Conservation (phyloP, 2,888 invertebrate species). For the Helicoverpa assulta region DNA sequence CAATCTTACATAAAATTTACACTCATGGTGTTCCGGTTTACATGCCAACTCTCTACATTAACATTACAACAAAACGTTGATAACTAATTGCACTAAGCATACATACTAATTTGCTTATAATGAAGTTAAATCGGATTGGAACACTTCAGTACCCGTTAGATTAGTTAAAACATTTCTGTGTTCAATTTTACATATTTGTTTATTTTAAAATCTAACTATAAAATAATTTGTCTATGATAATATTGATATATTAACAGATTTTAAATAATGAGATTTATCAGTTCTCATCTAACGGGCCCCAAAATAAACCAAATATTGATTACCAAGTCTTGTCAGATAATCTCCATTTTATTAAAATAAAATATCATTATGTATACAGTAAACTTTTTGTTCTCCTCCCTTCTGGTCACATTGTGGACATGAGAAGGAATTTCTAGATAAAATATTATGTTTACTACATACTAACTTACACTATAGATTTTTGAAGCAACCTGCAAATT, state of each 20-base stretch:
- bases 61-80: conserved; percentile 75
- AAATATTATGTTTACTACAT: conserved; percentile 74
- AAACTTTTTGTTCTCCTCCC: conserved; percentile 77
- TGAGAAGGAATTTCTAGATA: conserved; percentile 68
- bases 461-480: conserved; percentile 81
- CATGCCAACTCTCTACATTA: conserved; percentile 79
- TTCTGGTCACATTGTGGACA: conserved; percentile 61
- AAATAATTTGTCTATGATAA: conserved; percentile 46
- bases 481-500: conserved; percentile 81
- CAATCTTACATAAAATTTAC: conserved; percentile 85
- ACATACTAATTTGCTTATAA: conserved; percentile 67
- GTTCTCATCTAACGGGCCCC: conserved; percentile 51
- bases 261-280: conserved; percentile 59
- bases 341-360: conserved; percentile 52
- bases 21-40: conserved; percentile 81
- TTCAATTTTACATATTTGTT: conserved; percentile 39
- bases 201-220: conserved; percentile 50
- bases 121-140: conserved; percentile 47
- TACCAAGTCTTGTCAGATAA: conserved; percentile 55
- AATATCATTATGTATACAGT: conserved; percentile 55
- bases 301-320: conserved; percentile 43
- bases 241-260: conserved; percentile 46
- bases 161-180: conserved; percentile 46
- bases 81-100: conserved; percentile 83
- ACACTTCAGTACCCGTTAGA: conserved; percentile 57